phyloP scores from a whole-genome alignment of 1,140 invertebrate genomes.

The Heliothis subflexa region DNA sequence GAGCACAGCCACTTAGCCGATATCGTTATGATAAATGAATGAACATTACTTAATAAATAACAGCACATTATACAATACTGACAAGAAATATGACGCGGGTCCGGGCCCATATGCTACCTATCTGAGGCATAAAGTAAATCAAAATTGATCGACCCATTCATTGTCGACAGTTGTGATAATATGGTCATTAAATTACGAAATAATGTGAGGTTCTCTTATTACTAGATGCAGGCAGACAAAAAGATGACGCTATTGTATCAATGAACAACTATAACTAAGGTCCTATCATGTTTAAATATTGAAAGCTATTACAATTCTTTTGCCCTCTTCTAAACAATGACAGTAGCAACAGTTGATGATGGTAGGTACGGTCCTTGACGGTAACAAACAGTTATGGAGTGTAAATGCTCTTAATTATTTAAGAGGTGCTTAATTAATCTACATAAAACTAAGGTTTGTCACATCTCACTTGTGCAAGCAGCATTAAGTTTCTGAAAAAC shows the following conservation, averaged over 20 bases:
- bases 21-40: slow-evolving; percentile 32
- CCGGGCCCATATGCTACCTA: neutral
- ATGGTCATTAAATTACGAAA: neutral
- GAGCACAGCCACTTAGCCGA: slow-evolving; percentile 13
- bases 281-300: too few relatives aligned
- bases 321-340: too few relatives aligned
- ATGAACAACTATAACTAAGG: too few relatives aligned
- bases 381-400: neutral
- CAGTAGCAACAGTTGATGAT: too few relatives aligned
- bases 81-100: slow-evolving; percentile 30
- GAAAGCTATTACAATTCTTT: too few relatives aligned
- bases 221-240: too few relatives aligned
- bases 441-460: too few relatives aligned
- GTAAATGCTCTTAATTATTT: neutral
- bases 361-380: too few relatives aligned
- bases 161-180: slow-evolving; percentile 15
- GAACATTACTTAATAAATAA: slow-evolving; percentile 34
- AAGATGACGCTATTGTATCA: too few relatives aligned
- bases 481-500: neutral
- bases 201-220: neutral
- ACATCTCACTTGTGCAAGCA: neutral
- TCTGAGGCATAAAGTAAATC: slow-evolving; percentile 6
- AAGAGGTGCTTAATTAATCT: too few relatives aligned
- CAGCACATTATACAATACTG: slow-evolving; percentile 27
- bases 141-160: slow-evolving; percentile 32